These are phyloP conservation scores for Dryococelus australis DNA, from an alignment of 2,888 invertebrate genomes.

Conservation along the genomic window DNA sequence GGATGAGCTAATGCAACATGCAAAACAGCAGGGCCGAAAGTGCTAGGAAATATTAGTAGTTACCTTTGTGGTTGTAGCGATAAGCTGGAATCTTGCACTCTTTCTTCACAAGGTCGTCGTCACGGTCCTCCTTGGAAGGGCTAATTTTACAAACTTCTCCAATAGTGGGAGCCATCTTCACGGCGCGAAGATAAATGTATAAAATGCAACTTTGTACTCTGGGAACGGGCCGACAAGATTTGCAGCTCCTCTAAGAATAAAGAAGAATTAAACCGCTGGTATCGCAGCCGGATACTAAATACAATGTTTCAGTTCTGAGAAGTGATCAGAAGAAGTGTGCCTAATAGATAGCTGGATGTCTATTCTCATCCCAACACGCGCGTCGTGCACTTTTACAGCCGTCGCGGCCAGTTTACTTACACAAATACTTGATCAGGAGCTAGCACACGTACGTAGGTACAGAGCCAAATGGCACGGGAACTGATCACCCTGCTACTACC, in stretches of 20 bases:
- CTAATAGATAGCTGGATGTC: slow-evolving; percentile 76
- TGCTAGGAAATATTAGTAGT: background rate
- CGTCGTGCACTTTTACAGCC: slow-evolving; percentile 31
- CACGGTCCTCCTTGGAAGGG: background rate
- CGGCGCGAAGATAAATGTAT: background rate
- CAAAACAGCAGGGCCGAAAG: too few relatives aligned
- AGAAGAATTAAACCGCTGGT: background rate
- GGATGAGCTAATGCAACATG: too few relatives aligned
- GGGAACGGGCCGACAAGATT: background rate
- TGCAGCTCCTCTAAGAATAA: background rate
- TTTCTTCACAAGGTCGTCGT: slow-evolving; percentile 21
- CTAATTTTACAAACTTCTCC: slow-evolving; percentile 21
- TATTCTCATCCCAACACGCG: slow-evolving; percentile 74
- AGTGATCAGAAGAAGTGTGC: slow-evolving; percentile 81
- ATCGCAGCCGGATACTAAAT: slow-evolving; percentile 39
- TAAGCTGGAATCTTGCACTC: background rate
- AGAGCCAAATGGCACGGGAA: too few relatives aligned
- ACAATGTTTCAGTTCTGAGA: slow-evolving; percentile 65
- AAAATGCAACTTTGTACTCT: slow-evolving; percentile 20
- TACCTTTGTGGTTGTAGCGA: slow-evolving; percentile 18
- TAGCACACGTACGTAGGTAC: background rate
- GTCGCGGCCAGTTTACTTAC: slow-evolving; percentile 40
- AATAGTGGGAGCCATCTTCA: slow-evolving; percentile 37
- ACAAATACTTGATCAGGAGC: background rate
- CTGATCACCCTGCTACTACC: too few relatives aligned